Percentiles rank a stretch among this genome's conserved stretches.
Evolutionary conservation across 2,888 invertebrate species (phyloP).

Genomic region (Gastracanthus pulcherrimus): DNA sequence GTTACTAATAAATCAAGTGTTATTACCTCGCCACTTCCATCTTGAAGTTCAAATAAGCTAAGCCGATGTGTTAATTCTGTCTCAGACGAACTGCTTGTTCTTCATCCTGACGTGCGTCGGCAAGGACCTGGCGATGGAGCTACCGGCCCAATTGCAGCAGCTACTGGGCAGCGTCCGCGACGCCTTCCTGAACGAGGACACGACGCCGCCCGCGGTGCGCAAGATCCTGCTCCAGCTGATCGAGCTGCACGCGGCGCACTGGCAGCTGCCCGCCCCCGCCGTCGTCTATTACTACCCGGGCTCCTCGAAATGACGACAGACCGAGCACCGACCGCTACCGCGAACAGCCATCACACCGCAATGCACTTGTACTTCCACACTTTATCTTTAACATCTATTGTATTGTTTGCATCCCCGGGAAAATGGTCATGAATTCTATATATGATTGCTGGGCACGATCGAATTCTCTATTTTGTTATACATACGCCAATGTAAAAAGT

Average conservation of each 20-base stretch:
- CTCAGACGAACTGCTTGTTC: conserved; percentile 91
- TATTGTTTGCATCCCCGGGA: not conserved
- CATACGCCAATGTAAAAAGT: too few relatives aligned
- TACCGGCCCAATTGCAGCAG: conserved; percentile 89
- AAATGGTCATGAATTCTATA: not conserved
- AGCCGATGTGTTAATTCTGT: not conserved
- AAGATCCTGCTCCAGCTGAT: conserved; percentile 93
- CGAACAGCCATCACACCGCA: not conserved
- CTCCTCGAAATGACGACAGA: conserved; percentile 70
- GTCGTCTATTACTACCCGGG: conserved; percentile 92
- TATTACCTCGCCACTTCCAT: too few relatives aligned
- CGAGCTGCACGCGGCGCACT: conserved; percentile 93
- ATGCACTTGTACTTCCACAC: conserved; percentile 23
- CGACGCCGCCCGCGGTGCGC: conserved; percentile 86
- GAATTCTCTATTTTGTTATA: too few relatives aligned
- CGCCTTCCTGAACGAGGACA: conserved; percentile 88
- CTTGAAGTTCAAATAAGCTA: too few relatives aligned
- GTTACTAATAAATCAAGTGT: too few relatives aligned
- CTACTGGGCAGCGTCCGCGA: conserved; percentile 90
- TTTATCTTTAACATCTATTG: not conserved
- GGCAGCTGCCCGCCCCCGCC: conserved; percentile 94
- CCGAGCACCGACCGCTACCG: too few relatives aligned
- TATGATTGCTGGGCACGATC: too few relatives aligned
- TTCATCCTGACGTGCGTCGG: conserved; percentile 93
- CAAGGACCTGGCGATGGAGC: conserved; percentile 89